These are phyloP conservation scores for Lethocerus indicus DNA, from an alignment of 1,140 invertebrate genomes.

Conservation along the genomic window DNA sequence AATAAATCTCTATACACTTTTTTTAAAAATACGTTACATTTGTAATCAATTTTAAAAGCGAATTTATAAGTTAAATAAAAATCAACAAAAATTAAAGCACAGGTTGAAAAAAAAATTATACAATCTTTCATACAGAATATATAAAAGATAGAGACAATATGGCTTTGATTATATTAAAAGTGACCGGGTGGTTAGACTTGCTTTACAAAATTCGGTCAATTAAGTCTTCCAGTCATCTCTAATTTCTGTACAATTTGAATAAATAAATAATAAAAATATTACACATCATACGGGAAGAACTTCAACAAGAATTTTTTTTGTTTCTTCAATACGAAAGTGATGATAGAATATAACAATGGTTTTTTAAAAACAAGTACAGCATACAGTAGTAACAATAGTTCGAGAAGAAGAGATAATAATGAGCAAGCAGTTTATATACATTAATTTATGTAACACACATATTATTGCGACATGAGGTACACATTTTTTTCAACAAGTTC, in stretches of 20 bases:
- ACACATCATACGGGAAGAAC: background rate
- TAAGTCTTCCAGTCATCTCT: background rate
- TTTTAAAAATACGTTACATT: slow-evolving; percentile 15
- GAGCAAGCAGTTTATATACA: background rate
- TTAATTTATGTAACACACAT: background rate
- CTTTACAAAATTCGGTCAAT: too few species aligned
- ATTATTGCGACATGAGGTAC: background rate
- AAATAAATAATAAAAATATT: background rate
- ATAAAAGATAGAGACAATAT: too few species aligned
- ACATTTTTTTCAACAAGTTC: background rate
- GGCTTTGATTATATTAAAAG: slow-evolving; percentile 17
- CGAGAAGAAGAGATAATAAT: background rate
- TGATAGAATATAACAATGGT: background rate
- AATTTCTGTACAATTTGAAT: background rate
- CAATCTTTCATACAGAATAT: too few species aligned
- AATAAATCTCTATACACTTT: slow-evolving; percentile 17
- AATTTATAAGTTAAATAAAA: slow-evolving; percentile 20
- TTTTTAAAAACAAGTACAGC: background rate
- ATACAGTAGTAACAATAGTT: background rate
- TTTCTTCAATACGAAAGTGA: background rate
- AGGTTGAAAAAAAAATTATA: too few species aligned
- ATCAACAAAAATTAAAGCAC: slow-evolving; percentile 12
- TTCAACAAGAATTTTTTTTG: background rate
- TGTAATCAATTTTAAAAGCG: slow-evolving; percentile 13
- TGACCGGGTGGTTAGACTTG: too few species aligned